Evolutionary conservation across 2,888 invertebrate genomes (phyloP), one percentile per base, ranked within the genome.

Genomic region (Phytoseiulus persimilis): DNA sequence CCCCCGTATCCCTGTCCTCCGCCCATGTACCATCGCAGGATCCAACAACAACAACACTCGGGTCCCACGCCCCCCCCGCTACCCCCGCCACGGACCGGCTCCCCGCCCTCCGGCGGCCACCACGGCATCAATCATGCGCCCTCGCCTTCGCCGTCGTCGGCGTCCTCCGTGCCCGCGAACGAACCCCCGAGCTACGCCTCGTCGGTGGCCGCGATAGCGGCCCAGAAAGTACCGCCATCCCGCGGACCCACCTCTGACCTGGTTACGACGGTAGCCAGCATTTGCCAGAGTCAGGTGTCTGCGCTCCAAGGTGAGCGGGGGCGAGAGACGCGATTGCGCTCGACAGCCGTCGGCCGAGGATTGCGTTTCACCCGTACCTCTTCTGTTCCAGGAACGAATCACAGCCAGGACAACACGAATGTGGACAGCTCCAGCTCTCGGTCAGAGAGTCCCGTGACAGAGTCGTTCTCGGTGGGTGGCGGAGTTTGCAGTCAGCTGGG

Each of bases 121-220:
- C 90, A 90, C 83, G 89, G 90, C 83, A 83, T 89, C 32, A 84
- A 32, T 28, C 91, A 90, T 90, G 89, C 31, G 31, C 90, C 89
- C 33, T 90, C 90, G 18, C 91, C 91, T 65, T 91, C 90, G 32
- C 90, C 91, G 14, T 91, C 91, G 39, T 33, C 89, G 94, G 89
- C 94, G 94, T 45, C 90, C 3, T 45, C 89, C 0, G 91, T 92
- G 83, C 92, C 92, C n/a, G 96, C 96, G 84, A 96, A 96, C 83
- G 97, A 97, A 92, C 97, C 97, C 0, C 97, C 97, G 9, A 96
- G 96, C 92, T 97, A 97, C 93, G 97, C 96, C 28, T 96, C 96
- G 92, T 96, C 96, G 89, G 96, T 98, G 95, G 96, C 96, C 93
- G 95, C 95, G 31, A 93, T 95, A 90, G 95, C 95, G 18, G 95